Evolutionary conservation across 2,113 vertebrate genomes (phyloP).

Genomic region (Paradoxurus hermaphroditus): DNA sequence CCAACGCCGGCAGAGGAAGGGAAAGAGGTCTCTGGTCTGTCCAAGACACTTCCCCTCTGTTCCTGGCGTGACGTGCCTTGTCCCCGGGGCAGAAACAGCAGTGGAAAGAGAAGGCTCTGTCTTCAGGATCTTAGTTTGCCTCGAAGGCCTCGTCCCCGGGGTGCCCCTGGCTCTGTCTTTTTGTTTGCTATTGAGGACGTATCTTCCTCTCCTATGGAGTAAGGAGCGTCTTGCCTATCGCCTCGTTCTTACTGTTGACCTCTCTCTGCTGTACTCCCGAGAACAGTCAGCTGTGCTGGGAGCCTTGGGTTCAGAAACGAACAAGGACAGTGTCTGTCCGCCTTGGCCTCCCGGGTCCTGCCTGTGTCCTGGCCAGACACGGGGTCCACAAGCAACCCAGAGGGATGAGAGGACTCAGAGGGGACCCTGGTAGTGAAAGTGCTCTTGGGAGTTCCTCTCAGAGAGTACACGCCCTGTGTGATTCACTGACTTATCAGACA

Average conservation of each 20-base stretch:
- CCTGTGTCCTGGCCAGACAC: not conserved
- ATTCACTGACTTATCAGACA: not conserved
- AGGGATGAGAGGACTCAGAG: no score
- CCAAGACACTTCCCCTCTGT: not conserved
- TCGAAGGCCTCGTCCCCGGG: not conserved
- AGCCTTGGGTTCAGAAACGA: not conserved
- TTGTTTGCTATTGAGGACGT: not conserved
- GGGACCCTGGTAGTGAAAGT: rapidly evolving
- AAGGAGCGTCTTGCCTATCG: not conserved
- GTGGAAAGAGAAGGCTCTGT: rapidly evolving
- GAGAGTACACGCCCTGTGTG: not conserved
- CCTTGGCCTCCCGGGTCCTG: not conserved
- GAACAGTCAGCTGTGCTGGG: not conserved
- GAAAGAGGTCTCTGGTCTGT: not conserved
- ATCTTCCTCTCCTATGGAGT: not conserved
- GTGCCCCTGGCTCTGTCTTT: not conserved
- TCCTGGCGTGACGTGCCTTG: not conserved
- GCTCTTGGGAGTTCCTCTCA: no score
- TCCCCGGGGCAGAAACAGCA: not conserved
- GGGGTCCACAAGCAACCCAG: not conserved
- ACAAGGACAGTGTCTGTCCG: not conserved
- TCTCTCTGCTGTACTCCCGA: not conserved
- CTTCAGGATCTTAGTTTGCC: no score
- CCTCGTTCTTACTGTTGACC: not conserved
- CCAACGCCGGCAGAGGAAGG: rapidly evolving